Evolutionary conservation across 2,113 vertebrate genomes (phyloP).

Genomic region (Daphoenositta chrysoptera): DNA sequence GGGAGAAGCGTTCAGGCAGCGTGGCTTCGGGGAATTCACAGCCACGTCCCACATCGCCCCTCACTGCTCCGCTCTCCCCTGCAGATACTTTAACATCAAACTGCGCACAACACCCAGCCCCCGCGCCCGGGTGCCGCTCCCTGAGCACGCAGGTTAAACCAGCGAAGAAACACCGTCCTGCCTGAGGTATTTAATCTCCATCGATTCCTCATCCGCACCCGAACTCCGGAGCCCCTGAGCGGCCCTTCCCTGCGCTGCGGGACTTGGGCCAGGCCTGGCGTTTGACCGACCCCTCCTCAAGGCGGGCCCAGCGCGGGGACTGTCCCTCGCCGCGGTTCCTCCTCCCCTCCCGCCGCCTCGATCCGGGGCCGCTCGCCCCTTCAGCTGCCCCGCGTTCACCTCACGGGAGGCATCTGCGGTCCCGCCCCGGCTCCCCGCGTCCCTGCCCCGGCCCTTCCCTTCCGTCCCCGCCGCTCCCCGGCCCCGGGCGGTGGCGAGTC

Average conservation of each 20-base stretch:
- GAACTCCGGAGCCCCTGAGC: not conserved
- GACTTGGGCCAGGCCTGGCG: not conserved
- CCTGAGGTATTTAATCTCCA: too few relatives aligned
- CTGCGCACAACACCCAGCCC: not conserved
- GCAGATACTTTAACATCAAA: fast-evolving
- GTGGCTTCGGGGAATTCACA: not conserved
- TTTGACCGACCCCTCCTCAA: not conserved
- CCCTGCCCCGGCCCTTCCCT: not conserved
- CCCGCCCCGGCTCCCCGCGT: not conserved
- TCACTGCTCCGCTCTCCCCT: not conserved
- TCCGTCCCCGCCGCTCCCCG: not conserved
- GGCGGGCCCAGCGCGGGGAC: not conserved
- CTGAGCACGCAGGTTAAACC: not conserved
- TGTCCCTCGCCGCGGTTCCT: not conserved
- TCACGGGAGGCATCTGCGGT: not conserved
- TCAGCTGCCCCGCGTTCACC: not conserved
- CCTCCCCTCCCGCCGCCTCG: not conserved
- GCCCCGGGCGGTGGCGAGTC: fast-evolving
- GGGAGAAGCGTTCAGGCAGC: too few relatives aligned
- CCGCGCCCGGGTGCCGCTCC: fast-evolving
- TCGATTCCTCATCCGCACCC: fast-evolving
- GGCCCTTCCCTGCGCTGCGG: fast-evolving
- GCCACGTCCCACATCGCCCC: not conserved
- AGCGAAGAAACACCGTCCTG: fast-evolving
- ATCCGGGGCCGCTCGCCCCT: not conserved